phyloP scores from a whole-genome alignment of 2,113 vertebrate species.

The Eptatretus burgeri region DNA sequence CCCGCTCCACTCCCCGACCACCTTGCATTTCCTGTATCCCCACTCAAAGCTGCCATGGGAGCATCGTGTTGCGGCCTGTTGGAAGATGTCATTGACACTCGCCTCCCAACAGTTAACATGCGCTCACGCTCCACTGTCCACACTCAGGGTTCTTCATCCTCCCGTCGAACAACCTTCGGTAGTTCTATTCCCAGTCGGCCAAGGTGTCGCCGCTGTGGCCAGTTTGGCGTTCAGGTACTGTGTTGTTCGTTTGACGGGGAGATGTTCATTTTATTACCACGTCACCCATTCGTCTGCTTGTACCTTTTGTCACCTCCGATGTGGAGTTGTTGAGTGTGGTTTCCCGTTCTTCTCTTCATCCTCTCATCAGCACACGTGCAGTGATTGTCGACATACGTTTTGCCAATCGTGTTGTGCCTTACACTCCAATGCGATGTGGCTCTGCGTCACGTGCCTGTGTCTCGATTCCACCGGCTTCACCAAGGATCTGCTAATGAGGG shows the following conservation, averaged over 20 bases:
- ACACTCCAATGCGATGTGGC: neutral
- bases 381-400: neutral
- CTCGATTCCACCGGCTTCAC: constrained; percentile 4
- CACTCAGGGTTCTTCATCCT: neutral
- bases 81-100: constrained; percentile 1
- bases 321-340: no score
- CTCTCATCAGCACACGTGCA: neutral
- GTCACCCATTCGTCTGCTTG: no score
- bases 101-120: neutral
- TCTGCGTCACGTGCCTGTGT: neutral
- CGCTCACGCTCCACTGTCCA: neutral
- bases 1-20: no score
- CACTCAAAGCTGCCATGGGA: neutral
- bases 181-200: no score
- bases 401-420: neutral
- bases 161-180: no score
- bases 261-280: no score
- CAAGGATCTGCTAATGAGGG: constrained; percentile 3
- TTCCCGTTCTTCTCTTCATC: no score
- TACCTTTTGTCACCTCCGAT: no score
- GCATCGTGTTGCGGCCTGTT: constrained; percentile 3
- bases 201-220: no score
- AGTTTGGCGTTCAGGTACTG: no score
- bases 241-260: no score
- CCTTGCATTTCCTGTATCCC: no score